A percentile compares a stretch with the other conserved stretches of the same genome.
Evolutionary conservation across 2,888 invertebrate genomes (phyloP).

Genomic region (Melipona bicolor): DNA sequence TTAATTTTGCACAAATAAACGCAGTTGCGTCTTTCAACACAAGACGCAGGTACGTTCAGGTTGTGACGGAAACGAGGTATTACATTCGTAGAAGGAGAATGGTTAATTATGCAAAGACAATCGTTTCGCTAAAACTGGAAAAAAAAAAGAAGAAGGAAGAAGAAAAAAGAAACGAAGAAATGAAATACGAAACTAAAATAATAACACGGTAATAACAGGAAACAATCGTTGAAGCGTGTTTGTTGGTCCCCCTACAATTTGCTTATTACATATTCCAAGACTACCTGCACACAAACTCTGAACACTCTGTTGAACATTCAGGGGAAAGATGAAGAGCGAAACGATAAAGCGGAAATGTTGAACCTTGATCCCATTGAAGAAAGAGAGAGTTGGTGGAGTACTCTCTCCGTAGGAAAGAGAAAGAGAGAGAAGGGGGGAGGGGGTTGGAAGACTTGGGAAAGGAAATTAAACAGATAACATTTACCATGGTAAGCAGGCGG

Average conservation of each 20-base stretch:
- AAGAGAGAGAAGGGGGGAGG: not conserved
- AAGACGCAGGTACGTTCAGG: not conserved
- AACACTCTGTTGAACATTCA: not conserved
- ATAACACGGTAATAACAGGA: not conserved
- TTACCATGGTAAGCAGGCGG: constrained; percentile 63
- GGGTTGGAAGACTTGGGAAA: constrained; percentile 57
- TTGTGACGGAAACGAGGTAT: not conserved
- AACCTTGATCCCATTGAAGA: constrained; percentile 14
- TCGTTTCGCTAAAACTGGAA: not conserved
- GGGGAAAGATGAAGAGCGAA: constrained; percentile 34
- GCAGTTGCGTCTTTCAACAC: not conserved
- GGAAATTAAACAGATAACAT: constrained; percentile 78
- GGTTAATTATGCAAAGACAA: not conserved
- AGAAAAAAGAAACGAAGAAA: not conserved
- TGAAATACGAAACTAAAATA: not conserved
- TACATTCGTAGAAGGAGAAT: not conserved
- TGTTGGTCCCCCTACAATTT: not conserved
- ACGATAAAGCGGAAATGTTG: constrained; percentile 18
- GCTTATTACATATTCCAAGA: constrained; percentile 6
- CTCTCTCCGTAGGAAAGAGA: too few species aligned
- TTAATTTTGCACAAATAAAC: constrained; percentile 9
- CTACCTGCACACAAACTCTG: not conserved
- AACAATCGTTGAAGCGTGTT: not conserved
- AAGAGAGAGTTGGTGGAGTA: too few species aligned
- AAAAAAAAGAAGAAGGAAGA: too few species aligned